Conservation (phyloP, 2,888 invertebrate genomes). For the Timema podura region DNA sequence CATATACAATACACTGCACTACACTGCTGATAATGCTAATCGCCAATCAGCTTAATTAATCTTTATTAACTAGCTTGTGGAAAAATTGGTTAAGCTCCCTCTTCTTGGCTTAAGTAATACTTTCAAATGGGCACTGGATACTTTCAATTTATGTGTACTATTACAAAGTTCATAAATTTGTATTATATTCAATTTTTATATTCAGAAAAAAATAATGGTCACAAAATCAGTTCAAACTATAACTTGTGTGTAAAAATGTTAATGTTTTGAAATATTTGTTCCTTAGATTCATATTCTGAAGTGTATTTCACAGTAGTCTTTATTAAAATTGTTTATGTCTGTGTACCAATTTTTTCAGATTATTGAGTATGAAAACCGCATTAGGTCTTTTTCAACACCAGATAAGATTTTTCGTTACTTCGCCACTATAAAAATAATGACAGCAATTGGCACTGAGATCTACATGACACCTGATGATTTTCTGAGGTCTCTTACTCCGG, state of each 20-base stretch:
- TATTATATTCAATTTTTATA: background rate
- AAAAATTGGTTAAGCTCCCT: no score
- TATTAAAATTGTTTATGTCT: conserved; percentile 12
- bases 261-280: background rate
- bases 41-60: no score
- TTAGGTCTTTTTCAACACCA: conserved; percentile 93
- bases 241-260: no score
- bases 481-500: conserved; percentile 91
- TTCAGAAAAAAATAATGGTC: no score
- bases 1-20: no score
- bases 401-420: conserved; percentile 99
- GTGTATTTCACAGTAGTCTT: conserved; percentile 11
- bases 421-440: conserved; percentile 83
- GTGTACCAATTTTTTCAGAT: conserved; percentile 59
- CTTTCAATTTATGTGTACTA: no score
- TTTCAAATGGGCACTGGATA: no score
- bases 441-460: conserved; percentile 64
- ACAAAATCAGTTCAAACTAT: no score
- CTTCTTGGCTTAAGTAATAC: no score
- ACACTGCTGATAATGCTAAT: no score
- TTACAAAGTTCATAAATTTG: background rate
- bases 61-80: no score
- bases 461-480: conserved; percentile 99
- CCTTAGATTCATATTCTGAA: background rate
- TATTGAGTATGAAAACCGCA: conserved; percentile 96